Evolutionary conservation across 2,888 invertebrate genomes (phyloP).

Genomic region (Heterodera filipjevi): DNA sequence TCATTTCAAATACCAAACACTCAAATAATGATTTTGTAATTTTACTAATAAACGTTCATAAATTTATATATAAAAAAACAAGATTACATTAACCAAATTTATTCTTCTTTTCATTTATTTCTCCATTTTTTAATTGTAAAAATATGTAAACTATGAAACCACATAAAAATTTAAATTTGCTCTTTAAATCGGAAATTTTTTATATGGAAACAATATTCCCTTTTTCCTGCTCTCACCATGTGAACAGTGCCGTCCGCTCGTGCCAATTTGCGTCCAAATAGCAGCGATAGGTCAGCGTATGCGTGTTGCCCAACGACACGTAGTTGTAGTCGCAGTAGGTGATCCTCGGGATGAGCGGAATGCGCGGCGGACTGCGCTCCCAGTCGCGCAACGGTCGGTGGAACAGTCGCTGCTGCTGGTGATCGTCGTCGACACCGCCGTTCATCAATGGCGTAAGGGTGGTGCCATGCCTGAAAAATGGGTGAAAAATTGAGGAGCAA

Average conservation of each 20-base stretch:
- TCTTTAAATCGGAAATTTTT: too few species aligned
- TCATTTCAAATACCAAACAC: too few species aligned
- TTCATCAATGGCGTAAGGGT: conserved; percentile 34
- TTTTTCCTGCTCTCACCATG: too few species aligned
- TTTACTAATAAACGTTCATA: too few species aligned
- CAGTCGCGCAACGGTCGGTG: conserved; percentile 2
- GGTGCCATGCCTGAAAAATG: conserved; percentile 34
- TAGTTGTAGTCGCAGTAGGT: conserved; percentile 41
- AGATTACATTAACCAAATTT: too few species aligned
- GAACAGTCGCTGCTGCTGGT: neutral
- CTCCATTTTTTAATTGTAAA: too few species aligned
- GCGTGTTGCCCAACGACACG: conserved; percentile 35
- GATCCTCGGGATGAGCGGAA: conserved; percentile 36
- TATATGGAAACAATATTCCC: too few species aligned
- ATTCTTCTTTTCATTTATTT: too few species aligned
- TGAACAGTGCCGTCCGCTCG: conserved; percentile 40
- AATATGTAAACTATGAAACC: too few species aligned
- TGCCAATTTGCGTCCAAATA: conserved; percentile 43
- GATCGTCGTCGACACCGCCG: conserved; percentile 19
- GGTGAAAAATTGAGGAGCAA: neutral
- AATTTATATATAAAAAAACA: too few species aligned
- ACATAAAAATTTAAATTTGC: too few species aligned
- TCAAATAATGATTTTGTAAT: too few species aligned
- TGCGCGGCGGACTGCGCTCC: conserved; percentile 19
- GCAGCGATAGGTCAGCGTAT: conserved; percentile 38